These are phyloP conservation scores for Saturnia japonica DNA, from an alignment of 2,888 invertebrate genomes.

Conservation along the genomic window DNA sequence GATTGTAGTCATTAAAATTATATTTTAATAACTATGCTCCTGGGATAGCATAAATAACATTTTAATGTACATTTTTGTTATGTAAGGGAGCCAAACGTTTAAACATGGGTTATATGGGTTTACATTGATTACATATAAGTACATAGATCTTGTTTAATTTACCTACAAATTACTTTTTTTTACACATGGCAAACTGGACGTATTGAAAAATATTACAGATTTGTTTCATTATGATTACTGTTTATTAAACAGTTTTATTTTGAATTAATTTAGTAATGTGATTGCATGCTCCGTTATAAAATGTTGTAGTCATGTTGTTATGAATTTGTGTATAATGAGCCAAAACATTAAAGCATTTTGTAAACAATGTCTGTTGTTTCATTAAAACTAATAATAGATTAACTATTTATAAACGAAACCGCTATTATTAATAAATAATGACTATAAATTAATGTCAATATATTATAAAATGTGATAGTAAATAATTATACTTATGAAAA, in stretches of 20 bases:
- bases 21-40: too few species aligned
- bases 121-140: background rate
- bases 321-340: background rate
- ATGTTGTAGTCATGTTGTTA: background rate
- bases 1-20: too few species aligned
- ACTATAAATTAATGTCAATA: constrained; percentile 2
- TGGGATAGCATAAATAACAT: too few species aligned
- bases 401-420: background rate
- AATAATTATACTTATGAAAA: constrained; percentile 6
- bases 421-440: background rate
- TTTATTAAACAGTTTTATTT: background rate
- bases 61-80: too few species aligned
- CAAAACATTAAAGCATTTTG: constrained; percentile 10
- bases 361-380: background rate
- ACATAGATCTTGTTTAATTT: background rate
- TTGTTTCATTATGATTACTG: background rate
- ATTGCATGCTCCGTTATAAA: background rate
- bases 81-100: too few species aligned
- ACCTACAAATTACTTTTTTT: background rate
- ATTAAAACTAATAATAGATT: background rate
- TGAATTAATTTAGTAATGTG: background rate
- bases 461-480: background rate
- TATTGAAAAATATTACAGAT: background rate
- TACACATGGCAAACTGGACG: background rate
- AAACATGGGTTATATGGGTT: too few species aligned